These are phyloP conservation scores for Biston betularia DNA, from an alignment of 2,888 invertebrate genomes.

Conservation along the genomic window DNA sequence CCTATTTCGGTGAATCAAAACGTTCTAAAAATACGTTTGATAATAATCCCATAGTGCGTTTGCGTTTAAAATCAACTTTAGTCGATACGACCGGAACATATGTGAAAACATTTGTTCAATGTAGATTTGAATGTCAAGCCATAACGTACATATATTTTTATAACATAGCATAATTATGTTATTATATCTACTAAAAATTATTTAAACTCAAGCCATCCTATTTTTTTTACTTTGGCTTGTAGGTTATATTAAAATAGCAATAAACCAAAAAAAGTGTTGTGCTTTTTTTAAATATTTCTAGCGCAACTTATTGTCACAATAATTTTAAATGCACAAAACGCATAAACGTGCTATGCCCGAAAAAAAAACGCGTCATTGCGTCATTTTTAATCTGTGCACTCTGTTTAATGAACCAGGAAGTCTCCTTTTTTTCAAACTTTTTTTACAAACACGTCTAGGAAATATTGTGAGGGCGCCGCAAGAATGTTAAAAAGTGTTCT, in stretches of 20 bases:
- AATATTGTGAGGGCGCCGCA: constrained; percentile 69
- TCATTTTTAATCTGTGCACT: constrained; percentile 24
- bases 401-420: constrained; percentile 53
- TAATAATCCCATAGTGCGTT: constrained; percentile 41
- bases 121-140: neutral
- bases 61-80: constrained; percentile 32
- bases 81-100: constrained; percentile 28
- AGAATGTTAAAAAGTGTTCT: constrained; percentile 82
- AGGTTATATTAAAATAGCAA: no score
- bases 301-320: no score
- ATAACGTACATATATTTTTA: neutral
- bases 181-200: no score
- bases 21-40: constrained; percentile 41
- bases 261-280: no score
- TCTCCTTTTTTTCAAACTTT: constrained; percentile 57
- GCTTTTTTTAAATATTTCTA: no score
- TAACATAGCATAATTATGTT: neutral
- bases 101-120: constrained; percentile 10
- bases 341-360: no score
- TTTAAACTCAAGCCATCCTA: no score
- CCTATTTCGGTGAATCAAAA: constrained; percentile 39
- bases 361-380: neutral
- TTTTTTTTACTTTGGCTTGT: no score
- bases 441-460: constrained; percentile 50
- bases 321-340: no score